phyloP scores from a whole-genome alignment of 2,888 invertebrate species.

The Malacosoma neustria region DNA sequence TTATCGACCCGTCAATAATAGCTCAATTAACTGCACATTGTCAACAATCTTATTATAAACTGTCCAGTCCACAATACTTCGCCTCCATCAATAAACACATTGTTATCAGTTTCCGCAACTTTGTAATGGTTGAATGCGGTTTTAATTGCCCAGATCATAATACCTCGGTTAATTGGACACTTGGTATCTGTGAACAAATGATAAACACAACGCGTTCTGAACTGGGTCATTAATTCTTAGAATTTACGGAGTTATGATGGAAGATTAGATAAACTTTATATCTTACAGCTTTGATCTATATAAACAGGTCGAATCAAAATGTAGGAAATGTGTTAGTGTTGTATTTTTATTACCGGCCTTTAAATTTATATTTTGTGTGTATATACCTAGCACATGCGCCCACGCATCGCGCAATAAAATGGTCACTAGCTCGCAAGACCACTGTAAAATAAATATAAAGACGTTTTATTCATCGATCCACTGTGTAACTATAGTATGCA shows the following conservation, averaged over 20 bases:
- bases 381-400: constrained; percentile 35
- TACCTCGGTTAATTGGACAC: constrained; percentile 20
- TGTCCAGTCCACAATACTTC: constrained; percentile 27
- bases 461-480: constrained; percentile 12
- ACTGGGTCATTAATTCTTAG: constrained; percentile 35
- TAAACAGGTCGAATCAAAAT: constrained; percentile 68
- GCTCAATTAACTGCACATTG: constrained; percentile 25
- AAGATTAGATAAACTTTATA: constrained; percentile 62
- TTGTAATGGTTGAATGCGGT: constrained; percentile 16
- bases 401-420: constrained; percentile 56
- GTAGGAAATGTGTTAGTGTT: constrained; percentile 68
- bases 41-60: constrained; percentile 17
- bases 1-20: constrained; percentile 24
- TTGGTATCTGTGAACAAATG: constrained; percentile 16
- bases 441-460: constrained; percentile 42
- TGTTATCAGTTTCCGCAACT: constrained; percentile 10
- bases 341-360: constrained; percentile 63
- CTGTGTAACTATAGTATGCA: not conserved
- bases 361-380: constrained; percentile 64
- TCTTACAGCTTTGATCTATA: constrained; percentile 62
- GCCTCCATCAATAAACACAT: constrained; percentile 14
- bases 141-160: constrained; percentile 18
- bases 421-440: constrained; percentile 33
- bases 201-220: constrained; percentile 20
- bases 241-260: constrained; percentile 40